Evolutionary conservation across 2,113 vertebrate genomes (phyloP).

Genomic region (Mastomys coucha): DNA sequence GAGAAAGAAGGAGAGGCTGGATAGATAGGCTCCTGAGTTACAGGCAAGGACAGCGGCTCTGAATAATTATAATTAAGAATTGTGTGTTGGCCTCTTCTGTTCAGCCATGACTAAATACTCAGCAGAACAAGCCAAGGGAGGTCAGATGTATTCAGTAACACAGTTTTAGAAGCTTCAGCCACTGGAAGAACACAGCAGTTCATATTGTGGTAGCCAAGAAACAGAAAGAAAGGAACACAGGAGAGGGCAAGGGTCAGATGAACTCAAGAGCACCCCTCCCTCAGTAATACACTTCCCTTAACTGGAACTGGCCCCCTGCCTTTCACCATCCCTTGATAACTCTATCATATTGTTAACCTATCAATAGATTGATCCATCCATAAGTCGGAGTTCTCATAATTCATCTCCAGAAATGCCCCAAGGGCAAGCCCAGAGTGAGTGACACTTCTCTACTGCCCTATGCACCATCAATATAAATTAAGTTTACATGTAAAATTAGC

Average conservation of each 20-base stretch:
- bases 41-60: background rate
- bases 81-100: background rate
- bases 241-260: accelerated
- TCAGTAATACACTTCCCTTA: background rate
- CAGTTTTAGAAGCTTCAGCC: background rate
- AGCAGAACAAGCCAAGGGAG: background rate
- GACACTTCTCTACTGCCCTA: background rate
- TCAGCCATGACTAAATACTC: background rate
- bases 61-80: background rate
- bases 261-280: background rate
- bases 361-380: background rate
- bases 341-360: background rate
- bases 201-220: background rate
- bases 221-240: background rate
- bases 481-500: background rate
- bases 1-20: too few species aligned
- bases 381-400: background rate
- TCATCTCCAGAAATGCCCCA: background rate
- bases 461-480: background rate
- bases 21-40: too few species aligned
- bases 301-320: background rate
- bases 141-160: background rate
- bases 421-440: background rate
- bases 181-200: background rate
- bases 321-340: background rate